phyloP scores from a whole-genome alignment of 2,797 vertebrate species.

The Halcyon smyrnensis region DNA sequence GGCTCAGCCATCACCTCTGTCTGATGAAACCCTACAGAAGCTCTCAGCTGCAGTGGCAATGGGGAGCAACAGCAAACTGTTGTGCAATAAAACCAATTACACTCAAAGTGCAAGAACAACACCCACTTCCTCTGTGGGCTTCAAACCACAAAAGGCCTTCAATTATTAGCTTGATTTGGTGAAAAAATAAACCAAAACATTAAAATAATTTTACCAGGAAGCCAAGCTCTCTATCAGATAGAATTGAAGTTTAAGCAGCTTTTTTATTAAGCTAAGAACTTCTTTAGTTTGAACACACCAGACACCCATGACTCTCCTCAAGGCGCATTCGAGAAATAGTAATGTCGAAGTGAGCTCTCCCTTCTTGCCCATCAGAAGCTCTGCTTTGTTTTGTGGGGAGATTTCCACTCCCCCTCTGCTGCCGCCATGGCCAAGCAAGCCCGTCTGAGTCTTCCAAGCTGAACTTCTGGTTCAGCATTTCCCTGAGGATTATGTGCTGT shows the following conservation, averaged over 20 bases:
- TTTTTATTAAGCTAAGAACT: background rate
- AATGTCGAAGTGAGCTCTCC: background rate
- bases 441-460: background rate
- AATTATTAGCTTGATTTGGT: background rate
- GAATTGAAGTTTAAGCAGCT: background rate
- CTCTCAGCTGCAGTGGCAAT: background rate
- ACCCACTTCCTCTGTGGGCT: background rate
- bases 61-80: background rate
- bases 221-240: background rate
- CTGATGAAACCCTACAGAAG: background rate
- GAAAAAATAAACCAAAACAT: background rate
- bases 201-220: background rate
- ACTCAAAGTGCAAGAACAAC: background rate
- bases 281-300: background rate
- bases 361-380: background rate
- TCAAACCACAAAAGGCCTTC: background rate
- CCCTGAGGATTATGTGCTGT: slow-evolving; percentile 29
- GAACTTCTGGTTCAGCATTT: slow-evolving; percentile 3
- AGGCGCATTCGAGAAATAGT: background rate
- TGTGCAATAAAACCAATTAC: background rate
- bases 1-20: background rate
- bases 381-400: background rate
- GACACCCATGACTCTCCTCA: background rate
- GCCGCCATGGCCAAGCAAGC: background rate
- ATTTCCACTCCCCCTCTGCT: background rate